Percentiles rank a stretch among this genome's conserved stretches.
Conservation (phyloP, 2,113 vertebrate genomes). For the Taurulus bubalis region DNA sequence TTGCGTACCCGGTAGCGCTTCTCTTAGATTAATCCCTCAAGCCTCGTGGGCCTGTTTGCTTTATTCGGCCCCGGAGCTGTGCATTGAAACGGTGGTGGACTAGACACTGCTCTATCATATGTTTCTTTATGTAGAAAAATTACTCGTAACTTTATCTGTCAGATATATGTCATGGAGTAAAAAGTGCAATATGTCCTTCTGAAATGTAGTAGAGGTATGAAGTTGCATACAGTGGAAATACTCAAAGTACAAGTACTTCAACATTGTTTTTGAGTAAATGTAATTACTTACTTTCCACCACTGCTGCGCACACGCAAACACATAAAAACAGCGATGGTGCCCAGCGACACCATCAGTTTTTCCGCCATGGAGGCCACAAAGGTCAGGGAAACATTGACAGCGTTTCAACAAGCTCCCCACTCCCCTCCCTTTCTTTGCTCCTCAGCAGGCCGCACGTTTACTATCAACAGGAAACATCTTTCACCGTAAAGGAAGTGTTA, state of each 20-base stretch:
- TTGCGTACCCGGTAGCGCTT: background rate
- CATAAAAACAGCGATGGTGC: slow-evolving; percentile 56
- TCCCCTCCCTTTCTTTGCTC: slow-evolving; percentile 16
- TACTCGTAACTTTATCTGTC: background rate
- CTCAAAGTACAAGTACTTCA: background rate
- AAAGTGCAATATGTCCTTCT: background rate
- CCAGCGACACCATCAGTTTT: slow-evolving; percentile 74
- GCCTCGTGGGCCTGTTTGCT: background rate
- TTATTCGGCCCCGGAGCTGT: background rate
- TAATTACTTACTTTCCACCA: slow-evolving; percentile 33
- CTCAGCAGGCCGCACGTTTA: slow-evolving; percentile 63
- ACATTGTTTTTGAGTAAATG: slow-evolving; percentile 16
- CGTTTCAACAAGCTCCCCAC: slow-evolving; percentile 51
- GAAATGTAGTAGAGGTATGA: background rate
- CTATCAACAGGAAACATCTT: slow-evolving; percentile 99
- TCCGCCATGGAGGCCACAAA: slow-evolving; percentile 72
- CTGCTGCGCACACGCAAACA: slow-evolving; percentile 38
- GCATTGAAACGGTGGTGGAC: background rate
- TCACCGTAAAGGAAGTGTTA: slow-evolving; percentile 89
- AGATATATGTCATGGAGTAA: background rate
- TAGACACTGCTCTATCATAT: background rate
- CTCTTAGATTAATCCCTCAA: no score
- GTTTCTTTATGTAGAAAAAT: background rate
- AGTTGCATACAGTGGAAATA: background rate
- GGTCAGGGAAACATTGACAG: slow-evolving; percentile 87